Evolutionary conservation across 35 echinoderm and acorn worm species (phyloP).

Genomic region (Hemicentrotus pulcherrimus): DNA sequence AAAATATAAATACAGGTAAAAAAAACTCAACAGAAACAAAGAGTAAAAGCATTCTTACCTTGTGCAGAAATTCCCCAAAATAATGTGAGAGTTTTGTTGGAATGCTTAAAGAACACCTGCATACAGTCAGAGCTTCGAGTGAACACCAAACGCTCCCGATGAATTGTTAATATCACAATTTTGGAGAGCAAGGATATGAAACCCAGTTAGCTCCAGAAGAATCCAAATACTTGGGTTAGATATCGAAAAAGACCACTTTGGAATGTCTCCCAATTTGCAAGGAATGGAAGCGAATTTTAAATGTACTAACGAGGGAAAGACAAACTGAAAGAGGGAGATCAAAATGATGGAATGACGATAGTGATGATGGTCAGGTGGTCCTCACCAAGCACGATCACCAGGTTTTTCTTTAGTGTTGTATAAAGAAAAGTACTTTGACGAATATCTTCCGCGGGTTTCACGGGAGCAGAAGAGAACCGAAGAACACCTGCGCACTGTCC

Average conservation of each 20-base stretch:
- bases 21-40: neutral
- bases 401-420: neutral
- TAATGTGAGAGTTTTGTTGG: neutral
- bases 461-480: neutral
- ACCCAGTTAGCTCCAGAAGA: neutral
- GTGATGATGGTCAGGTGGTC: neutral
- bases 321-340: neutral
- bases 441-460: neutral
- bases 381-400: neutral
- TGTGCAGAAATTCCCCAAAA: neutral
- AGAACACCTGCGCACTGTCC: neutral
- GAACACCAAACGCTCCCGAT: neutral
- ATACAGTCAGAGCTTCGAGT: neutral
- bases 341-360: neutral
- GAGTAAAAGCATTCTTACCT: neutral
- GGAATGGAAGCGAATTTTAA: neutral
- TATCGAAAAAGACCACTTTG: neutral
- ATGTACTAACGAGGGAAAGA: neutral
- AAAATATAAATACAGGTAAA: neutral
- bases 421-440: neutral
- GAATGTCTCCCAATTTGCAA: neutral
- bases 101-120: neutral
- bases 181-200: neutral
- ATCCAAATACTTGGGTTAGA: constrained; percentile 3
- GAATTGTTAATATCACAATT: neutral